Evolutionary conservation across 2,888 invertebrate species (phyloP).

Genomic region (Bombylius major): DNA sequence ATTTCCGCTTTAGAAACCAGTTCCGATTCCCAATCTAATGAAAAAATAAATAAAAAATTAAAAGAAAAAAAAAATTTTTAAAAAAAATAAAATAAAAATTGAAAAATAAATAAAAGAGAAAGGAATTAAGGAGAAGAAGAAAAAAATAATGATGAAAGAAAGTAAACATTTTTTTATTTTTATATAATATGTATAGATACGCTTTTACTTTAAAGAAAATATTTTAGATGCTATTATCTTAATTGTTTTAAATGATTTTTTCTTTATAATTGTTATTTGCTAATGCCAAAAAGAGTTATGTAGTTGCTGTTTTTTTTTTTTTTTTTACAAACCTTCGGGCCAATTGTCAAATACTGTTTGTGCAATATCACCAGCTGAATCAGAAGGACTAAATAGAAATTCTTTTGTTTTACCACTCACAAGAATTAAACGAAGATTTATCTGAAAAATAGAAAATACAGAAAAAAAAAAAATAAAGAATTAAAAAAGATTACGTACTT

Average conservation of each 20-base stretch:
- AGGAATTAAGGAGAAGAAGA: too few species aligned
- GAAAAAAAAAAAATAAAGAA: constrained; percentile 5
- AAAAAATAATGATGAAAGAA: too few species aligned
- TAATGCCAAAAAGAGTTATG: too few species aligned
- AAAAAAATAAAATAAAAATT: too few species aligned
- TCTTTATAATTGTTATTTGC: too few species aligned
- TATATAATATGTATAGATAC: too few species aligned
- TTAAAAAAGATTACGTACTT: neutral
- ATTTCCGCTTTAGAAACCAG: constrained; percentile 94
- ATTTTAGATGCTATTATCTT: too few species aligned
- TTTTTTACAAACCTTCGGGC: constrained; percentile 74
- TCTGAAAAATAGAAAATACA: constrained; percentile 46
- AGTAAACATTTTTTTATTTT: too few species aligned
- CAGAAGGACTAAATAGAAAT: constrained; percentile 92
- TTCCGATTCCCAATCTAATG: constrained; percentile 93
- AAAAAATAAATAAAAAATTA: constrained; percentile 18
- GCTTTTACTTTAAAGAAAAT: too few species aligned
- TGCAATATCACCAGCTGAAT: constrained; percentile 97
- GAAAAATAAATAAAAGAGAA: too few species aligned
- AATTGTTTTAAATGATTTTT: too few species aligned
- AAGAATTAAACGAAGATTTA: constrained; percentile 94
- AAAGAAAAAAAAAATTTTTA: neutral
- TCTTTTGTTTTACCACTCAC: constrained; percentile 99
- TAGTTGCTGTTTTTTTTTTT: neutral
- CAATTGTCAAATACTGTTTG: constrained; percentile 98